Evolutionary conservation across 2,888 invertebrate genomes (phyloP).

Genomic region (Polymixis lichenea): DNA sequence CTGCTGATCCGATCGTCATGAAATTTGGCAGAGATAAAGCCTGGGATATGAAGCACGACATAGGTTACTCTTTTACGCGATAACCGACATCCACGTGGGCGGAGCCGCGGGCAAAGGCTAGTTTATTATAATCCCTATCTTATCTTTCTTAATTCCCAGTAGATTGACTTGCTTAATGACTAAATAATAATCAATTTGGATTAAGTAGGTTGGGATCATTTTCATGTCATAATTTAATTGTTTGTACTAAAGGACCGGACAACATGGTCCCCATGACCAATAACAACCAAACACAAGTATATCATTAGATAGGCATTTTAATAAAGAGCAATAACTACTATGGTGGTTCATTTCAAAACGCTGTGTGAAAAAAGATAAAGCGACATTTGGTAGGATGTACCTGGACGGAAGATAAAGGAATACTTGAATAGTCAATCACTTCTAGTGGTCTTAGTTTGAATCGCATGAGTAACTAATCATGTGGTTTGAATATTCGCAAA

Average conservation of each 20-base stretch:
- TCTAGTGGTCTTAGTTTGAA: background rate
- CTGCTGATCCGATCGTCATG: too few species aligned
- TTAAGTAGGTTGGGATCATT: background rate
- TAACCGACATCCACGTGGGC: too few species aligned
- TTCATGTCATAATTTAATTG: background rate
- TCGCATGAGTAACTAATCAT: too few species aligned
- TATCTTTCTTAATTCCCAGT: slow-evolving; percentile 5
- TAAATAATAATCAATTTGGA: slow-evolving; percentile 8
- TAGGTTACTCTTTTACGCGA: too few species aligned
- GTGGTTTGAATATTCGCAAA: background rate
- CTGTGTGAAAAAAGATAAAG: background rate
- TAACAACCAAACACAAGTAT: background rate
- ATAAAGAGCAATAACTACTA: background rate
- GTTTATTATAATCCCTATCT: slow-evolving; percentile 1
- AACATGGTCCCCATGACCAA: background rate
- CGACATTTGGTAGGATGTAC: background rate
- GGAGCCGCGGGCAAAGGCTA: too few species aligned
- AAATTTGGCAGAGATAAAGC: too few species aligned
- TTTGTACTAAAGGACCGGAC: slow-evolving; percentile 1
- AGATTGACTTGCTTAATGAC: background rate
- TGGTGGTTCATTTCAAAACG: background rate
- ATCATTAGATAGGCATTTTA: background rate
- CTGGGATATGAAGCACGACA: too few species aligned
- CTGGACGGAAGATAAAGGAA: background rate
- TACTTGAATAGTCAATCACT: background rate